These are phyloP conservation scores for Genyomyrus donnyi DNA, from an alignment of 2,113 vertebrate species.

Conservation along the genomic window DNA sequence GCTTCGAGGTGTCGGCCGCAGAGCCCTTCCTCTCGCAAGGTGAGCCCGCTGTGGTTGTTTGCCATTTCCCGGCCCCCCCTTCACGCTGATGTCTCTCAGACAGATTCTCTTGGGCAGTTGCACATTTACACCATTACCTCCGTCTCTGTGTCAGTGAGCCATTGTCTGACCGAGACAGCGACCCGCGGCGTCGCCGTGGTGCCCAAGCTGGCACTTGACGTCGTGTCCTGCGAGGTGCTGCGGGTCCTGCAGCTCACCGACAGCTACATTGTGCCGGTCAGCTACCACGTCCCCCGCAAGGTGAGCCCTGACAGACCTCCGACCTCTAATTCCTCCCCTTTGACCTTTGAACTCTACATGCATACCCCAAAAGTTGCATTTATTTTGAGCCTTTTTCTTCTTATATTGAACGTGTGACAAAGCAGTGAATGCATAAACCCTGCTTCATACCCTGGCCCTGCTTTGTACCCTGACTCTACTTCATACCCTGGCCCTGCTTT, in stretches of 20 bases:
- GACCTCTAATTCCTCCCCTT: background rate
- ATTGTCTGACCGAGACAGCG: constrained; percentile 69
- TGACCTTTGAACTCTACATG: background rate
- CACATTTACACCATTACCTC: background rate
- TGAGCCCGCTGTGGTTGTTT: constrained; percentile 38
- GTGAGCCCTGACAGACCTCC: constrained; percentile 47
- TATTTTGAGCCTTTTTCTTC: background rate
- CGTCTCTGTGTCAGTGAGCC: constrained; percentile 64
- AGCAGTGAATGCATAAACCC: background rate
- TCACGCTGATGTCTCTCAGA: background rate
- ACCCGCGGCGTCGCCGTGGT: constrained; percentile 65
- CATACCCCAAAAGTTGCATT: background rate
- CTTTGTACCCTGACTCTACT: background rate
- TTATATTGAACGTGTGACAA: background rate
- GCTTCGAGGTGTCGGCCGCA: constrained; percentile 65
- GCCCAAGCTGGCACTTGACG: constrained; percentile 72
- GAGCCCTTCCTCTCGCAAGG: constrained; percentile 73
- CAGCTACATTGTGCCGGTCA: constrained; percentile 74
- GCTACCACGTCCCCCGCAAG: constrained; percentile 86
- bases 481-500: background rate
- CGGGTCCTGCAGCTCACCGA: constrained; percentile 81
- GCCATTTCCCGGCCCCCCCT: background rate
- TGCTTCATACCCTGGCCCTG: background rate
- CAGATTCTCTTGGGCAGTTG: background rate
- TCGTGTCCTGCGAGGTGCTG: constrained; percentile 81